Percentiles rank a stretch among this genome's conserved stretches.
phyloP scores from a whole-genome alignment of 2,797 vertebrate genomes.

The Salarias fasciatus region DNA sequence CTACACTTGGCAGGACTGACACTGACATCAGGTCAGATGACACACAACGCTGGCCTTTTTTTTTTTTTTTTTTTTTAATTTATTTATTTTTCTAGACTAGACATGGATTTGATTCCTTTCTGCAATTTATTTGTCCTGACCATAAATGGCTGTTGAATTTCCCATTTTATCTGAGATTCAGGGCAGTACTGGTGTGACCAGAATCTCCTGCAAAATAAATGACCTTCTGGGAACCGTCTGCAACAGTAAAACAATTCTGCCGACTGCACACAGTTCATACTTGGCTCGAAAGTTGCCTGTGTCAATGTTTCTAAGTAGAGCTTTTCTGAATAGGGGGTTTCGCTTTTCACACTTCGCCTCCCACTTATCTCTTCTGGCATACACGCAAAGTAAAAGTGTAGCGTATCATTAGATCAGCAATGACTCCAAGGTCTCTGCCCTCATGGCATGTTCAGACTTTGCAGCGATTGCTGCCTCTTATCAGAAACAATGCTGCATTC shows the following conservation, averaged over 20 bases:
- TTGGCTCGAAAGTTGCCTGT: neutral
- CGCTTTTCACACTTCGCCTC: slow-evolving; percentile 14
- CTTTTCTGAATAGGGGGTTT: slow-evolving; percentile 29
- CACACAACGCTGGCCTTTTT: slow-evolving; percentile 36
- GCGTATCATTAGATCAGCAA: slow-evolving; percentile 65
- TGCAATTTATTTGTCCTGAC: slow-evolving; percentile 58
- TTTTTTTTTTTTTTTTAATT: slow-evolving; percentile 59
- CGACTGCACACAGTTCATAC: slow-evolving; percentile 4
- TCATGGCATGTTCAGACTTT: slow-evolving; percentile 61
- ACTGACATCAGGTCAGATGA: slow-evolving; percentile 41
- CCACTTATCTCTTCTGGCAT: slow-evolving; percentile 43
- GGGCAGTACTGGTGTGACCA: slow-evolving; percentile 17
- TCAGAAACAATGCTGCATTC: slow-evolving; percentile 70
- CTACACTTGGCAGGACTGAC: slow-evolving; percentile 35
- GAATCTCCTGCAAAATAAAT: slow-evolving; percentile 38
- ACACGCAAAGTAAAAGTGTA: slow-evolving; percentile 54
- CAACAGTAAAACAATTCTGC: slow-evolving; percentile 11
- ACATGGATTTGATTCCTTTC: slow-evolving; percentile 48
- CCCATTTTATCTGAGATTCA: slow-evolving; percentile 27
- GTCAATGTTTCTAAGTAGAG: slow-evolving; percentile 20
- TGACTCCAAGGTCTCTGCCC: slow-evolving; percentile 54
- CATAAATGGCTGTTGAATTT: slow-evolving; percentile 51
- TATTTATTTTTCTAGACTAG: slow-evolving; percentile 65
- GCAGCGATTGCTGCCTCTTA: slow-evolving; percentile 53
- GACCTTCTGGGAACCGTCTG: slow-evolving; percentile 18